Base-by-base conservation (phyloP, 2,113 vertebrate genomes). In the Otis tarda region DNA sequence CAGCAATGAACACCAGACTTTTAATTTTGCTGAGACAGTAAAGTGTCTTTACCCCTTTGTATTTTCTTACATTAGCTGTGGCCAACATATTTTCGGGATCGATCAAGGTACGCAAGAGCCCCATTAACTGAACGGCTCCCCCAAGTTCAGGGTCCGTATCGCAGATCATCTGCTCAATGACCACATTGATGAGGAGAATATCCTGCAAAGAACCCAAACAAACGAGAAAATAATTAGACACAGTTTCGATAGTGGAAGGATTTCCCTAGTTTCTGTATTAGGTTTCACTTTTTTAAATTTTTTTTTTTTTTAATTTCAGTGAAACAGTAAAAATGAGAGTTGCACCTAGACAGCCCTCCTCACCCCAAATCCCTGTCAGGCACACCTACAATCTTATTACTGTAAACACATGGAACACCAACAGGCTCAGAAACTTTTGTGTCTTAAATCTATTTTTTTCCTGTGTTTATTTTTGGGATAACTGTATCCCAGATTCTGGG, bases 111-210 rank as follows among this genome's bases (percentile, higher is more conserved):
- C 99, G 98, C 92, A 99, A 98, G 67, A 99, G 98, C 88, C 99
- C 99, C 99, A 99, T 99, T 69, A 99, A 96, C 97, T 99, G 99
- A 87, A 99, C 99, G 10, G 99, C 99, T 17, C 99, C 99, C 43
- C 99, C 99, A 9, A 99, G 98, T 88, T 99, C 99, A 2, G 99
- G 99, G 92, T 99, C 99, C 2, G 99, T 99, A 96, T 99, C 99
- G 47, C 99, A 99, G 95, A 99, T 99, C 99, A 99, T 99, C 98
- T 99, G 99, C 97, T 99, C 99, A 87, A 99, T 99, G 88, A 99
- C 99, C 83, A 99, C 99, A n/a, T 99, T 99, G 96, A 99, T 99
- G 95, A 99, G 98, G 91, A 99, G 98, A 86, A 99, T 99, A 89
- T 99, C 99, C 99, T 99, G 97, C 35, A 96, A 84, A 64, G 33